These are phyloP conservation scores for Mycalesis mineus DNA, from an alignment of 2,888 invertebrate genomes.

Conservation along the genomic window DNA sequence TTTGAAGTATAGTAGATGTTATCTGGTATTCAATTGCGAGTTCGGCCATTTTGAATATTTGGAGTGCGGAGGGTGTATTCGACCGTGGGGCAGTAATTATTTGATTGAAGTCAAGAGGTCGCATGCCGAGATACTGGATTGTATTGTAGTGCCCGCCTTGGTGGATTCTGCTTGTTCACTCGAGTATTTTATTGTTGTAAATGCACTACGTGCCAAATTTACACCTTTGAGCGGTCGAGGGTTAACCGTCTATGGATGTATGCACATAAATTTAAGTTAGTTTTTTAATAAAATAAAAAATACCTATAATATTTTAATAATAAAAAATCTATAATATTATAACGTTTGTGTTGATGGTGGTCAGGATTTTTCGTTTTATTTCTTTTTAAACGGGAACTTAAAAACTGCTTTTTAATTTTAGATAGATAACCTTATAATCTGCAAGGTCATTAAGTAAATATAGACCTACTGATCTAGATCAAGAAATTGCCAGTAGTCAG, in stretches of 20 bases:
- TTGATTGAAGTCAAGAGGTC: conserved; percentile 77
- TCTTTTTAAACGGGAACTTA: too few relatives aligned
- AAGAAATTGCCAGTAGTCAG: too few relatives aligned
- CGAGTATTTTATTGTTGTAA: conserved; percentile 56
- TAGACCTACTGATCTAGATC: too few relatives aligned
- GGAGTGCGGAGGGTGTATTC: conserved; percentile 61
- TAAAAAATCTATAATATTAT: too few relatives aligned
- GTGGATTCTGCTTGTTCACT: conserved; percentile 44
- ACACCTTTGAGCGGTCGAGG: conserved; percentile 66
- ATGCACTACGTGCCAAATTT: conserved; percentile 57
- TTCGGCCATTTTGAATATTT: conserved; percentile 75
- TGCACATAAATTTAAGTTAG: conserved; percentile 26
- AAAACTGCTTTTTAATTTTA: too few relatives aligned
- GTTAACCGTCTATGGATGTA: conserved; percentile 55
- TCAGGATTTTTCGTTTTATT: too few relatives aligned
- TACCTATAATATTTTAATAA: too few relatives aligned
- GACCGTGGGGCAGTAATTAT: conserved; percentile 76
- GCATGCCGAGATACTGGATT: conserved; percentile 67
- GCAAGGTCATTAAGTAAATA: too few relatives aligned
- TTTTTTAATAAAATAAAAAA: too few relatives aligned
- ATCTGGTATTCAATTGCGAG: conserved; percentile 55
- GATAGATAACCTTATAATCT: too few relatives aligned
- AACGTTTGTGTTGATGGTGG: too few relatives aligned
- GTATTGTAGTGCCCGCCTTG: conserved; percentile 55
- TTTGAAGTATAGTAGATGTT: conserved; percentile 43